A percentile compares a stretch with the other conserved stretches of the same genome.
Evolutionary conservation across 2,888 invertebrate species (phyloP).

Genomic region (Chrysina gloriosa): DNA sequence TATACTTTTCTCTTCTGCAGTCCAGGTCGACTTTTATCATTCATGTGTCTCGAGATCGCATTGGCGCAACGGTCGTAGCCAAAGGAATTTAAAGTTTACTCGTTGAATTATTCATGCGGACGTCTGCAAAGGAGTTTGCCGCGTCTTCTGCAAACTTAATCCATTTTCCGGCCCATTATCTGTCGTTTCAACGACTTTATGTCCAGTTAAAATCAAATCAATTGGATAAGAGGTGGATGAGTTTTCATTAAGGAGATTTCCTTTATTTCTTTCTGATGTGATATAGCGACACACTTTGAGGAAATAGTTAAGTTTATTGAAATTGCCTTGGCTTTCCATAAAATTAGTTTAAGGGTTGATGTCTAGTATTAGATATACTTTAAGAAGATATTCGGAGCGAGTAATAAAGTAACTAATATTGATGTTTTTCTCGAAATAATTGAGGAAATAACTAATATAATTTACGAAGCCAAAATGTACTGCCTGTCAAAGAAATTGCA

Average conservation of each 20-base stretch:
- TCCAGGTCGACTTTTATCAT: not conserved
- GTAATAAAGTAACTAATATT: no score
- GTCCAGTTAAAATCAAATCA: not conserved
- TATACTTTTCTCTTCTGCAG: not conserved
- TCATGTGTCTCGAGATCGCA: not conserved
- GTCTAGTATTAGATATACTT: no score
- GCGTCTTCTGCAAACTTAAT: constrained; percentile 1
- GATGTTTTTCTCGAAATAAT: no score
- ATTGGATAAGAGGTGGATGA: not conserved
- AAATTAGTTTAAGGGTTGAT: no score
- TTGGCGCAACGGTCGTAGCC: not conserved
- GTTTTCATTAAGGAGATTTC: not conserved
- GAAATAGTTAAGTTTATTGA: not conserved
- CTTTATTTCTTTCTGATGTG: not conserved
- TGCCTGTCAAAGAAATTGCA: no score
- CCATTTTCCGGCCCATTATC: not conserved
- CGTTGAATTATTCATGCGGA: constrained; percentile 8
- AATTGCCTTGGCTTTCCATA: no score
- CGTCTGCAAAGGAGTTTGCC: not conserved
- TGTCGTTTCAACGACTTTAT: not conserved
- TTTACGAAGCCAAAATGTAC: no score
- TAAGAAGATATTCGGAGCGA: no score
- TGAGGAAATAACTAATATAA: no score
- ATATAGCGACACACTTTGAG: no score
- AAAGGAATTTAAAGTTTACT: constrained; percentile 3